Evolutionary conservation across 2,888 invertebrate species (phyloP).

Genomic region (Dermolepida albohirtum): DNA sequence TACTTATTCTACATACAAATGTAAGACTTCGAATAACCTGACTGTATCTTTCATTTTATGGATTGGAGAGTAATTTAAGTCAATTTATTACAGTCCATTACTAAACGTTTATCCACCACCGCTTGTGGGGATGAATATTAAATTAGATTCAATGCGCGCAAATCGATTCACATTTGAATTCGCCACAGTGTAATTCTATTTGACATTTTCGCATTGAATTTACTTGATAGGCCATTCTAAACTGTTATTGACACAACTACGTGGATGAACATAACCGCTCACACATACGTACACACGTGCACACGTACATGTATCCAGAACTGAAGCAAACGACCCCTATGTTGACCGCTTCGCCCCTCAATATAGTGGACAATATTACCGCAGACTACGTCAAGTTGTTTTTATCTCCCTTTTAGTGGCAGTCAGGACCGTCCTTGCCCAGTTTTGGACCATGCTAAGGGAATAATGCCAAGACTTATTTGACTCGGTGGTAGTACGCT

Average conservation of each 20-base stretch:
- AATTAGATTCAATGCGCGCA: slow-evolving; percentile 30
- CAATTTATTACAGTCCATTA: slow-evolving; percentile 31
- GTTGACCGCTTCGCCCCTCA: no score
- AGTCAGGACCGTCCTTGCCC: no score
- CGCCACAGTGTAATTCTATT: slow-evolving; percentile 36
- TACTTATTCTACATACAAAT: no score
- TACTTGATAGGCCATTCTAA: slow-evolving; percentile 35
- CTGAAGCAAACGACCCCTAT: not conserved
- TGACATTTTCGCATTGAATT: slow-evolving; percentile 36
- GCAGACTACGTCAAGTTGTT: no score
- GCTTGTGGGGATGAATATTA: slow-evolving; percentile 33
- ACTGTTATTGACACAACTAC: slow-evolving; percentile 28
- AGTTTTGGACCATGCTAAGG: no score
- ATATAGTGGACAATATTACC: no score
- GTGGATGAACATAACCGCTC: no score
- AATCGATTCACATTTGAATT: slow-evolving; percentile 19
- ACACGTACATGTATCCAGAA: not conserved
- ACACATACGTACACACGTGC: not conserved
- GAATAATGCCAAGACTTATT: no score
- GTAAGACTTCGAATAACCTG: not conserved
- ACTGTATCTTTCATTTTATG: not conserved
- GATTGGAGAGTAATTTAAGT: slow-evolving; percentile 19
- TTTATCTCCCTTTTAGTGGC: no score
- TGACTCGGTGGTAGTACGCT: no score
- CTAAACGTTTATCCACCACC: slow-evolving; percentile 27